Base-by-base conservation (phyloP, 2,113 vertebrate species). In the Clarias macrocephalus region DNA sequence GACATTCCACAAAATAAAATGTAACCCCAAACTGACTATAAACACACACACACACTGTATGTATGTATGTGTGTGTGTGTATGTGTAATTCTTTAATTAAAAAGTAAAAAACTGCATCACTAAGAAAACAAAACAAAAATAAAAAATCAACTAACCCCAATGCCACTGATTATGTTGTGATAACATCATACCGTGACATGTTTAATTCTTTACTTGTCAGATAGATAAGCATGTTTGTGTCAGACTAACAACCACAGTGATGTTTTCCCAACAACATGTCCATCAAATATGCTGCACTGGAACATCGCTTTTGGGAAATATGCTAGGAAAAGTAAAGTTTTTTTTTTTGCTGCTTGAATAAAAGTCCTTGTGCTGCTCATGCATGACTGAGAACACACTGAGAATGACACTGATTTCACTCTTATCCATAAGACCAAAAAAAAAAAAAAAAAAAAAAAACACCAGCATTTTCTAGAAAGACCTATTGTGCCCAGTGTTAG, bases 341-440 rank as follows among this genome's bases (percentile, higher is more conserved):
- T n/a, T 18, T n/a, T 2, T 57, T 80, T 82, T 42, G n/a, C 2
- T 48, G 0, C 56, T 57, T 81, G 3, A 48, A 54, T n/a, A 54
- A 77, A 77, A 23, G 7, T 28, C 25, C 12, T 48, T 19, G 19
- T 21, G 10, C 28, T 59, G 9, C 15, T 21, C 28, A 57, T 59
- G 56, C 28, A 33, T 5, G 18, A 25, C n/a, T 48, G 28, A 19
- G 33, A 28, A 52, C 12, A 63, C 5, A 5, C 28, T 21, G 28
- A 80, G 28, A 85, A 85, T 60, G 56, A 48, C 15, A 37, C 28
- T 57, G 70, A 23, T 62, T 89, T 63, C 73, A 75, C n/a, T 68
- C 86, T 82, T 82, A 82, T 82, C 80, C 54, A 54, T 12, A 37
- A 72, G 33, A n/a, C n/a, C n/a, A n/a, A n/a, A n/a, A n/a, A n/a